Conservation (phyloP, 2,888 invertebrate genomes). For the Agapetus fuscipes region DNA sequence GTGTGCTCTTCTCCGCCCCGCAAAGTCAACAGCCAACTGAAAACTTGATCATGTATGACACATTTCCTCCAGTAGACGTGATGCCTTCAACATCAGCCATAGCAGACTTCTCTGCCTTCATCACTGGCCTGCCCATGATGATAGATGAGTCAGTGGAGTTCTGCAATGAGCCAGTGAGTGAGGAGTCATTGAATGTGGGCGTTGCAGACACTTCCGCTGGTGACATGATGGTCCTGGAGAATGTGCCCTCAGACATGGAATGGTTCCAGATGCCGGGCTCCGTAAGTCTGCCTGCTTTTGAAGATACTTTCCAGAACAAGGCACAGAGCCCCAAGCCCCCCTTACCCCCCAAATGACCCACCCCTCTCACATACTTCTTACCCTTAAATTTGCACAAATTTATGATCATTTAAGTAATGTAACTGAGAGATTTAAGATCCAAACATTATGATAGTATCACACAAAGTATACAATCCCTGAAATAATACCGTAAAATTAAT, state of each 20-base stretch:
- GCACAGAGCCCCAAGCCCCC: constrained; percentile 37
- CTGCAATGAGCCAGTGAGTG: not conserved
- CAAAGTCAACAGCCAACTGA: too few species aligned
- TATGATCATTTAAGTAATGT: too few species aligned
- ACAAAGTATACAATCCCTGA: too few species aligned
- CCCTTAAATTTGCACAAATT: too few species aligned
- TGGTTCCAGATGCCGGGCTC: constrained; percentile 30
- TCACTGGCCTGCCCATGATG: not conserved
- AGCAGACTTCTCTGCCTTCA: not conserved
- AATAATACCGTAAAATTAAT: too few species aligned
- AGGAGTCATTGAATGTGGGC: not conserved
- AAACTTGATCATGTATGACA: too few species aligned
- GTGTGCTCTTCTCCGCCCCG: too few species aligned
- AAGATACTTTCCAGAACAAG: constrained; percentile 39
- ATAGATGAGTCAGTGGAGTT: not conserved
- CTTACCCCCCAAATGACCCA: constrained; percentile 30
- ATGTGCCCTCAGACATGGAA: too few species aligned
- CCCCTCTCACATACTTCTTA: too few species aligned
- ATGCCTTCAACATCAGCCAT: not conserved
- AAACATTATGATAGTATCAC: too few species aligned
- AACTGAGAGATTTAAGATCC: too few species aligned
- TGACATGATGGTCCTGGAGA: constrained; percentile 9
- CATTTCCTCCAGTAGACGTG: too few species aligned
- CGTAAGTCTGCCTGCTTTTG: constrained; percentile 35
- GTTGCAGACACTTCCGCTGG: not conserved